These are phyloP conservation scores for Coremacera marginata DNA, from an alignment of 2,888 invertebrate species.

Conservation along the genomic window DNA sequence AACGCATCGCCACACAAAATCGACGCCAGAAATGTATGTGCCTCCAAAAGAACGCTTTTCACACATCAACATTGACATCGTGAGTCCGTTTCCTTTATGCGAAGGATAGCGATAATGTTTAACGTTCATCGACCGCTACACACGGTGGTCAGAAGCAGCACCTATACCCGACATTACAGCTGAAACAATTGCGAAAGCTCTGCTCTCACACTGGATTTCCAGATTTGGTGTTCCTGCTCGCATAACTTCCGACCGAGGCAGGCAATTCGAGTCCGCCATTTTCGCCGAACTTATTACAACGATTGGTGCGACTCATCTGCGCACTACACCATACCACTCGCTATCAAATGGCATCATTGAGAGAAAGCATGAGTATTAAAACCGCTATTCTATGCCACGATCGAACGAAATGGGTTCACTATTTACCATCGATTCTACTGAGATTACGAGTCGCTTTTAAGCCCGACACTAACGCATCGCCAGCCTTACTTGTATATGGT, in stretches of 20 bases:
- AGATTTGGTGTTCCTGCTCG: slow-evolving; percentile 35
- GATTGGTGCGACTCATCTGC: slow-evolving; percentile 19
- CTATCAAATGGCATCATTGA: slow-evolving; percentile 24
- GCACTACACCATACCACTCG: slow-evolving; percentile 15
- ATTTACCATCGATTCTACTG: slow-evolving; percentile 21
- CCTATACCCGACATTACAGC: slow-evolving; percentile 37
- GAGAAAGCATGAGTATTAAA: slow-evolving; percentile 13
- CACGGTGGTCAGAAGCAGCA: slow-evolving; percentile 34
- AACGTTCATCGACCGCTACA: neutral
- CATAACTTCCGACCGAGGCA: slow-evolving; percentile 29
- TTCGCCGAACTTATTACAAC: slow-evolving; percentile 15
- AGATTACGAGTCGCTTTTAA: slow-evolving; percentile 29
- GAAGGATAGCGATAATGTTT: neutral
- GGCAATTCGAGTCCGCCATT: slow-evolving; percentile 9
- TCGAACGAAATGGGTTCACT: slow-evolving; percentile 19
- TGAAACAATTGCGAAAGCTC: neutral
- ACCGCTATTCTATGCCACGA: slow-evolving; percentile 30
- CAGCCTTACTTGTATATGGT: slow-evolving; percentile 29
- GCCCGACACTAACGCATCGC: slow-evolving; percentile 22
- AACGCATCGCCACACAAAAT: too few relatives aligned
- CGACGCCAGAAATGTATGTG: neutral
- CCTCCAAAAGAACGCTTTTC: slow-evolving; percentile 31
- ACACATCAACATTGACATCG: too few relatives aligned
- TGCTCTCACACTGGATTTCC: slow-evolving; percentile 20
- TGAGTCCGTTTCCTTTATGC: slow-evolving; percentile 30